These are phyloP conservation scores for Formicarius rufipectus DNA, from an alignment of 2,113 vertebrate species.

Conservation along the genomic window DNA sequence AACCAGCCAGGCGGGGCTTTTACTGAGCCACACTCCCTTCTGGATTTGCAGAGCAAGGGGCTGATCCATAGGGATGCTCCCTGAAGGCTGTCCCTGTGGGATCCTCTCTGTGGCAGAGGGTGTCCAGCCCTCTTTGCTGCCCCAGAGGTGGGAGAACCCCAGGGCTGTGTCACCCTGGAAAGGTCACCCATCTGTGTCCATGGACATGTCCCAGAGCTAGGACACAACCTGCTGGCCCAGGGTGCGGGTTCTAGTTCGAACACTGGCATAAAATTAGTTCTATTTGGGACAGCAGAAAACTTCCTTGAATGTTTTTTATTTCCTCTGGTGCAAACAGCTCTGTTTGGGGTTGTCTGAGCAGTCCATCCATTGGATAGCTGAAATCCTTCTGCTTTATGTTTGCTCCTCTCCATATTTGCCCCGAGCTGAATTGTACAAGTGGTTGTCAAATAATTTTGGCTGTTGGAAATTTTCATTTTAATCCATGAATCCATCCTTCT, in stretches of 20 bases:
- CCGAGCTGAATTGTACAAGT: not conserved
- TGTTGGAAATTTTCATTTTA: not conserved
- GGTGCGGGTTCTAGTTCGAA: not conserved
- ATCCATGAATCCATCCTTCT: not conserved
- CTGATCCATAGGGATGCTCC: not conserved
- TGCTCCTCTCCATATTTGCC: not conserved
- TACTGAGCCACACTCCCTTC: rapidly evolving
- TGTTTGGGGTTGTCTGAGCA: not conserved
- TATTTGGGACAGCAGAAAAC: not conserved
- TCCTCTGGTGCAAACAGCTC: not conserved
- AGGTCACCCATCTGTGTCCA: not conserved
- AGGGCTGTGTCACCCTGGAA: not conserved
- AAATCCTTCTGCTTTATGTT: not conserved
- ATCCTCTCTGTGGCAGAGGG: rapidly evolving
- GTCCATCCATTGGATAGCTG: not conserved
- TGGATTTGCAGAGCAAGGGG: not conserved
- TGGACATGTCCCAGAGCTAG: rapidly evolving
- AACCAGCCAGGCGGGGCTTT: not conserved
- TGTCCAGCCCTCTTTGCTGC: not conserved
- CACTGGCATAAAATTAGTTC: not conserved
- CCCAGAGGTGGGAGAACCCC: not conserved
- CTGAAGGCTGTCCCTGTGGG: not conserved
- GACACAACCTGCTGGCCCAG: not conserved
- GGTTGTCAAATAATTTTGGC: not conserved
- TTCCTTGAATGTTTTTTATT: not conserved